Base-by-base conservation (phyloP, 2,888 invertebrate species). In the Lydus trimaculatus region DNA sequence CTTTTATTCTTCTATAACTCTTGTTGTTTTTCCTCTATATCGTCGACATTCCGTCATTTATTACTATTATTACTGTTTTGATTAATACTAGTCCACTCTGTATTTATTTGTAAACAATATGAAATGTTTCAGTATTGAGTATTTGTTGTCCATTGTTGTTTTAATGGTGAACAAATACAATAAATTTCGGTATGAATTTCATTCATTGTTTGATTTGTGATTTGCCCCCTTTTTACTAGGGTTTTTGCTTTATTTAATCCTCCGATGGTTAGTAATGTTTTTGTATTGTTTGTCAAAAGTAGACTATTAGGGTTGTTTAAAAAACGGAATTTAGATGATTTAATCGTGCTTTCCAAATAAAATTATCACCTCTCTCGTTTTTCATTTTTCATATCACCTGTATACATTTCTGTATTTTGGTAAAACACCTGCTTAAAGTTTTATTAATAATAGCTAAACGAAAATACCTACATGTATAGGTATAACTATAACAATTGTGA, bases 81-180 rank as follows among this genome's bases (percentile, higher is more conserved):
- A 48, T 48, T 48, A 48, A 48, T 48, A 20, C 48, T 20, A 20
- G 20, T 48, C 48, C 48, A 48, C 20, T 48, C 48, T 48, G 20
- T 48, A 48, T 48, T 20, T 48, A 48, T 48, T 20, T 20, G 20
- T 48, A 48, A 48, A 48, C 48, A 48, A 48, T 48, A 48, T 48
- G 48, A 48, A 48, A 48, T 48, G 48, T 48, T 48, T 48, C 48
- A 20, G 9, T 48, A 48, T 48, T 48, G 48, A 48, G 48, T 48
- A 48, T 48, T n/a, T 48, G 20, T 20, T 48, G 48, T 17, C 31
- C 58, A 63, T 64, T 65, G 65, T 72, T 61, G 70, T 70, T 75
- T 70, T 69, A 70, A 68, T 73, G 70, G 69, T 72, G 67, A 73
- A 64, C 67, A 75, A 75, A 76, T 74, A 75, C 61, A 77, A 76